Evolutionary conservation across 2,113 vertebrate species (phyloP).

Genomic region (Hemichromis elongatus): DNA sequence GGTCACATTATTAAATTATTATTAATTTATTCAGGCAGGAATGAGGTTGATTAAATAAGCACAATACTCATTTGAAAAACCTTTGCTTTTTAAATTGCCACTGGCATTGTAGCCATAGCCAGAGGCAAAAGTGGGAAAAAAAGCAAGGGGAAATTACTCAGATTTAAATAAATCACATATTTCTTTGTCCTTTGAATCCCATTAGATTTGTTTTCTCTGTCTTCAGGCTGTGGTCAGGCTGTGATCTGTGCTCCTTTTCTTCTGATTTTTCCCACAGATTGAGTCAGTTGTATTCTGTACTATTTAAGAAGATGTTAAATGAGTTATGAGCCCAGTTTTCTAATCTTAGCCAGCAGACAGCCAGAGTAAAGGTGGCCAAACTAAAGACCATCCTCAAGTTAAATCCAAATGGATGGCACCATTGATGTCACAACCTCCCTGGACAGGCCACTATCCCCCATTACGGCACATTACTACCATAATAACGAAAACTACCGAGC

Average conservation of each 20-base stretch:
- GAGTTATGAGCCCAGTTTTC: not conserved
- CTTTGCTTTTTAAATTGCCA: not conserved
- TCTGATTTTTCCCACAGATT: too few species aligned
- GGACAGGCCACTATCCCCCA: not conserved
- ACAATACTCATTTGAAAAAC: not conserved
- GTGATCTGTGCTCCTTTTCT: too few species aligned
- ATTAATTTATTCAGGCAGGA: not conserved
- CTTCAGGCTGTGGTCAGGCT: not conserved
- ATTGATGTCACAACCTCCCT: not conserved
- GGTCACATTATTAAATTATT: not conserved
- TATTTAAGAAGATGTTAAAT: not conserved
- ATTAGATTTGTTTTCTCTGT: not conserved
- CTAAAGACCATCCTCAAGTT: not conserved
- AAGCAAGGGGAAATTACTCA: not conserved
- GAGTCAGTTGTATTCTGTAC: too few species aligned
- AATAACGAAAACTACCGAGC: not conserved
- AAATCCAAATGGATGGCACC: not conserved
- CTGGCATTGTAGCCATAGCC: not conserved
- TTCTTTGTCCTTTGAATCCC: not conserved
- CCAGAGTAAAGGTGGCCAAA: not conserved
- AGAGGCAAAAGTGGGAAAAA: not conserved
- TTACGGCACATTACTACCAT: not conserved
- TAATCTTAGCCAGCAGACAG: not conserved
- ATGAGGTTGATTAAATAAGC: not conserved
- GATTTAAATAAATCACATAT: not conserved